These are phyloP conservation scores for Sylvia atricapilla DNA, from an alignment of 2,113 vertebrate genomes.

Conservation along the genomic window DNA sequence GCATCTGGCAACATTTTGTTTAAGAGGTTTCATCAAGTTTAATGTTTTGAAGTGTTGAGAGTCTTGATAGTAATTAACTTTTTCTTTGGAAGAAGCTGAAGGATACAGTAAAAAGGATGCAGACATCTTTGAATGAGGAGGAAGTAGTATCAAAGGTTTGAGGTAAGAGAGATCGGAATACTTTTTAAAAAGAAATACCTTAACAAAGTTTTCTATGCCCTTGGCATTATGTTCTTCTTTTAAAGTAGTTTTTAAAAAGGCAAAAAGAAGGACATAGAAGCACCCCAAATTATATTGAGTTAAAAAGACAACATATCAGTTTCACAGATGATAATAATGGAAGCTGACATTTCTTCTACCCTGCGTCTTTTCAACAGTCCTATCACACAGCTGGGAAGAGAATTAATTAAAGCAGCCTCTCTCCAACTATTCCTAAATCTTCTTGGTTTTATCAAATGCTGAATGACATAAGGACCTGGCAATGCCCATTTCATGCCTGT, in stretches of 20 bases:
- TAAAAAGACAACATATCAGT: not conserved
- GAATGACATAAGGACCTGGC: not conserved
- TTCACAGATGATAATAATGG: not conserved
- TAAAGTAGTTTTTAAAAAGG: not conserved
- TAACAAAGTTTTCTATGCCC: not conserved
- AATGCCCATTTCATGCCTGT: not conserved
- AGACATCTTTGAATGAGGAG: not conserved
- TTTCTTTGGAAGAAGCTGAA: not conserved
- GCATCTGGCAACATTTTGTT: not conserved
- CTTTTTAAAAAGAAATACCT: not conserved
- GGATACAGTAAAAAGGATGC: not conserved
- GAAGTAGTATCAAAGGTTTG: not conserved
- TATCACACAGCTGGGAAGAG: not conserved
- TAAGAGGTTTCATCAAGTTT: not conserved
- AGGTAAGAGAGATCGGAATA: not conserved
- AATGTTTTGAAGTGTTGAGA: not conserved
- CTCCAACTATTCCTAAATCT: not conserved
- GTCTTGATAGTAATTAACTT: not conserved
- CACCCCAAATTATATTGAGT: not conserved
- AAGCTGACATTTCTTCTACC: not conserved
- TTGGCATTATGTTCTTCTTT: not conserved
- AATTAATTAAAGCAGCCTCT: not conserved
- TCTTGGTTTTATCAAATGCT: not conserved
- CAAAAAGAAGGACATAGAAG: not conserved
- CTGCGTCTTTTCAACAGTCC: not conserved